Percentiles rank a stretch among this genome's conserved stretches.
Conservation (phyloP, 1,140 invertebrate species). For the Alviniconcha marisindica region DNA sequence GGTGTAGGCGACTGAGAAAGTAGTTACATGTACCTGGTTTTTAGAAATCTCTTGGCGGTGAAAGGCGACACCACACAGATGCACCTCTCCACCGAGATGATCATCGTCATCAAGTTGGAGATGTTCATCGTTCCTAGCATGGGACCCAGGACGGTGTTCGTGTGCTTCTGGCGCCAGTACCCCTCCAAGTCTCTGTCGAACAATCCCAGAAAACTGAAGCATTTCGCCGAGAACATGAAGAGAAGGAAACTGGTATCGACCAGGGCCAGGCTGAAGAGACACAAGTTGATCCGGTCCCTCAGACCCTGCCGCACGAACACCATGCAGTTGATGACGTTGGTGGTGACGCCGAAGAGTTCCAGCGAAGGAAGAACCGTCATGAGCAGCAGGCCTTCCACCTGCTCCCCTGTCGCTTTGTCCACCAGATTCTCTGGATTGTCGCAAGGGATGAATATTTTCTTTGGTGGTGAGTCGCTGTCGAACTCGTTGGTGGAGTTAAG, state of each 20-base stretch:
- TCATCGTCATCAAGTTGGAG: slow-evolving; percentile 10
- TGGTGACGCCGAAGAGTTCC: slow-evolving; percentile 19
- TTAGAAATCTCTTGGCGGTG: slow-evolving; percentile 17
- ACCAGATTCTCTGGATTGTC: slow-evolving; percentile 25
- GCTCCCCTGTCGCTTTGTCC: neutral
- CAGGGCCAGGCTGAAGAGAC: slow-evolving; percentile 23
- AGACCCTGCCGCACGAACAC: slow-evolving; percentile 25
- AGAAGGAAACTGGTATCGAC: slow-evolving; percentile 8
- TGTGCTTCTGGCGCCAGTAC: slow-evolving; percentile 23
- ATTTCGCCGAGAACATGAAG: slow-evolving; percentile 12
- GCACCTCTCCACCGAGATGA: slow-evolving; percentile 30
- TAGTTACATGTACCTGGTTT: slow-evolving; percentile 13
- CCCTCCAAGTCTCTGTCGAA: neutral
- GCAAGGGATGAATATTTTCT: neutral
- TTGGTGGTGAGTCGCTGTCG: neutral
- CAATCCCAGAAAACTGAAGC: slow-evolving; percentile 20
- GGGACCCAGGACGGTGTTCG: slow-evolving; percentile 3
- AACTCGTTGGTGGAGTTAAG: neutral
- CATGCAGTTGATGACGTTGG: slow-evolving; percentile 28
- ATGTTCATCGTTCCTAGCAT: slow-evolving; percentile 25
- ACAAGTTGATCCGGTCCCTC: slow-evolving; percentile 21
- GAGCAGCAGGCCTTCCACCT: neutral
- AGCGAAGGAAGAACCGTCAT: neutral
- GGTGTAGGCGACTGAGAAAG: no score
- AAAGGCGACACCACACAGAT: slow-evolving; percentile 26